Conservation (phyloP, 2,888 invertebrate species). For the Dimorphilus gyrociliatus region DNA sequence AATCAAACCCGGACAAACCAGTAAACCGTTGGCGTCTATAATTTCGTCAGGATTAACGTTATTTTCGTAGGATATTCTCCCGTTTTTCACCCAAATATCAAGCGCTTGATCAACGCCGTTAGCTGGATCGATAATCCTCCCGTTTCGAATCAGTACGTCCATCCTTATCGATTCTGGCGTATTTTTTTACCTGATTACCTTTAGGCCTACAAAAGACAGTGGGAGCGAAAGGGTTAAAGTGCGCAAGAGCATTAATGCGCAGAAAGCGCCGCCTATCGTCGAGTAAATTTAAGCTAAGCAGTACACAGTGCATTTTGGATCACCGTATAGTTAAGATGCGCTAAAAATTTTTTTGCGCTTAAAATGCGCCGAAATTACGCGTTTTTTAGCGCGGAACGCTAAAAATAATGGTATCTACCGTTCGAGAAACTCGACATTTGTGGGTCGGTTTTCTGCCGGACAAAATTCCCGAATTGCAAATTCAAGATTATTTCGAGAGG, state of each 20-base stretch:
- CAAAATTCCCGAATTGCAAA: conserved; percentile 91
- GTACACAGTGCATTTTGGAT: too few relatives aligned
- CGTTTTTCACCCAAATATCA: conserved; percentile 15
- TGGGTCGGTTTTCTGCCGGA: conserved; percentile 99
- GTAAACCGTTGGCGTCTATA: conserved; percentile 19
- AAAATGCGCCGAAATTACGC: too few relatives aligned
- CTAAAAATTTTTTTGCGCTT: too few relatives aligned
- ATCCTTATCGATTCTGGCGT: conserved; percentile 1
- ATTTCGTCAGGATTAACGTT: conserved; percentile 7
- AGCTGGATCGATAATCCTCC: conserved; percentile 21
- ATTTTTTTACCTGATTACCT: too few relatives aligned
- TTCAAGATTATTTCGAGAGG: conserved; percentile 94
- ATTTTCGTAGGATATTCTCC: conserved; percentile 2
- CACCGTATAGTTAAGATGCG: too few relatives aligned
- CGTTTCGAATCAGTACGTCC: conserved; percentile 14
- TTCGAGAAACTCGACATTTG: conserved; percentile 99
- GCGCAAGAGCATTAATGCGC: too few relatives aligned
- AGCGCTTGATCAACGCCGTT: conserved; percentile 13
- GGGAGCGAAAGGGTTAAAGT: too few relatives aligned
- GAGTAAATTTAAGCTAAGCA: too few relatives aligned
- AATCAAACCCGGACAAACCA: conserved; percentile 25
- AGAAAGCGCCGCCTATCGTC: too few relatives aligned
- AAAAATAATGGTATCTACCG: too few relatives aligned
- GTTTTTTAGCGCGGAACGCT: too few relatives aligned
- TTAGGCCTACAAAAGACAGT: too few relatives aligned